Conservation (phyloP, 1,140 invertebrate species). For the Paramacrobiotus metropolitanus region DNA sequence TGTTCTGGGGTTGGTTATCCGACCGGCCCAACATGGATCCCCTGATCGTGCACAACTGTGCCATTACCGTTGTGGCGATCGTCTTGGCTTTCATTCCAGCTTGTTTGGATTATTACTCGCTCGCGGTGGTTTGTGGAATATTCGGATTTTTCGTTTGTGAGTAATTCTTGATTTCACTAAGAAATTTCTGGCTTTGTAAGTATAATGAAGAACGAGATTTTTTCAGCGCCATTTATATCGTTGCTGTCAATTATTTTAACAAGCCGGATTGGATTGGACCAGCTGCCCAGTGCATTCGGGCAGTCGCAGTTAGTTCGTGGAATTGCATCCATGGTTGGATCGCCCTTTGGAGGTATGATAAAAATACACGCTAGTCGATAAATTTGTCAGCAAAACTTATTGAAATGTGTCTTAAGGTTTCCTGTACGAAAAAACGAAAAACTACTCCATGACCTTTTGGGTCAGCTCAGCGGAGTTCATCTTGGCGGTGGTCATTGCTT, state of each 20-base stretch:
- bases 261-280: not conserved
- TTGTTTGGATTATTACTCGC: not conserved
- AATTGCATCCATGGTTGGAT: not conserved
- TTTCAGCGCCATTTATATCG: not conserved
- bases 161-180: not conserved
- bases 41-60: not conserved
- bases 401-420: not conserved
- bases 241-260: not conserved
- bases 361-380: not conserved
- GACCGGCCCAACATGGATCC: not conserved
- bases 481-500: not conserved
- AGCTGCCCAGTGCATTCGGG: conserved; percentile 2
- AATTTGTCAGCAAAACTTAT: not conserved
- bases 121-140: not conserved
- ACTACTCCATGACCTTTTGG: not conserved
- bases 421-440: not conserved
- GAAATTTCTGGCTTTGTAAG: not conserved
- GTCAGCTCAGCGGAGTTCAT: not conserved
- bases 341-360: not conserved
- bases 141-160: conserved; percentile 2
- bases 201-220: not conserved
- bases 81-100: not conserved
- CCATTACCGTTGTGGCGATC: not conserved
- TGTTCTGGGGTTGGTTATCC: conserved; percentile 2
- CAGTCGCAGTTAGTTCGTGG: conserved; percentile 2